phyloP scores from a whole-genome alignment of 2,888 invertebrate species.

The Spicauda simplicius region DNA sequence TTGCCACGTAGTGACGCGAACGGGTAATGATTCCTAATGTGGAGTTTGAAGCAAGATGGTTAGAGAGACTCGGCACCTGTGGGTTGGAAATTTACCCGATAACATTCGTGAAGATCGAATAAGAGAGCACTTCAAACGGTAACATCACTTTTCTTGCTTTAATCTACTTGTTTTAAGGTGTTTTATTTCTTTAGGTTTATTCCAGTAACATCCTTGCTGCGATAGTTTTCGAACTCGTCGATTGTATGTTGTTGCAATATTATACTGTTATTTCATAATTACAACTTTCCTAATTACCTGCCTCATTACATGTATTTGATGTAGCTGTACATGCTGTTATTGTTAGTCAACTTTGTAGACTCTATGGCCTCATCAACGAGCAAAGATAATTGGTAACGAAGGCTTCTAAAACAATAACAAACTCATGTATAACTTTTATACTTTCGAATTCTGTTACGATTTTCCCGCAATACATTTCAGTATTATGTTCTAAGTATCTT shows the following conservation, averaged over 20 bases:
- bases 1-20: conserved; percentile 86
- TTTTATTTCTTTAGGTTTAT: conserved; percentile 1
- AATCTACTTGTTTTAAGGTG: conserved; percentile 1
- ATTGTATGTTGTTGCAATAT: background rate
- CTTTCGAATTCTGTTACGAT: no score
- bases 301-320: background rate
- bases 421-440: no score
- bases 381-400: background rate
- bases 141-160: conserved; percentile 60
- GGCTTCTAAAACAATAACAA: conserved; percentile 1
- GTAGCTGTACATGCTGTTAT: background rate
- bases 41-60: conserved; percentile 99
- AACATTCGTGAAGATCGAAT: conserved; percentile 99
- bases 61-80: conserved; percentile 99
- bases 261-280: background rate
- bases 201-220: conserved; percentile 5
- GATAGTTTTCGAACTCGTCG: background rate
- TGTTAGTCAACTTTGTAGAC: background rate
- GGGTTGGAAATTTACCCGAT: conserved; percentile 99
- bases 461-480: no score
- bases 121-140: conserved; percentile 99
- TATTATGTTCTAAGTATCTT: no score
- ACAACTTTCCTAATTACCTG: conserved; percentile 5
- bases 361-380: background rate
- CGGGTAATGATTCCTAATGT: conserved; percentile 93